Percentiles rank a stretch among this genome's conserved stretches.
Conservation (phyloP, 2,888 invertebrate genomes). For the Apotomis capreana region DNA sequence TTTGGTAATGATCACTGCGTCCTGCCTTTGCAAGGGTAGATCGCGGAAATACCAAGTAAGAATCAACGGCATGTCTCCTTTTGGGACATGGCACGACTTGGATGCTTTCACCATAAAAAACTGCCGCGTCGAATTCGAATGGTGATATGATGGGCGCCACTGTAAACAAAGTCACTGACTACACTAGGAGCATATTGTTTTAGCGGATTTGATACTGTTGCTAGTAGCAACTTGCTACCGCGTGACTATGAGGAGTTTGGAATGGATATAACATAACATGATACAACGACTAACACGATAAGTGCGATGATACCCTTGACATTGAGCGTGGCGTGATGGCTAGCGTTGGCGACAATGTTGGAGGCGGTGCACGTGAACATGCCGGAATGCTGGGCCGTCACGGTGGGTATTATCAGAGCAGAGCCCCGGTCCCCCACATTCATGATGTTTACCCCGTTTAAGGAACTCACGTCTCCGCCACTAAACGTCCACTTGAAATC, state of each 20-base stretch:
- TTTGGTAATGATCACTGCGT: slow-evolving; percentile 80
- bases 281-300: slow-evolving; percentile 41
- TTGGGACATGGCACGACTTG: slow-evolving; percentile 83
- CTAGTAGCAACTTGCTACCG: not conserved
- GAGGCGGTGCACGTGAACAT: slow-evolving; percentile 87
- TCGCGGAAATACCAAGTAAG: slow-evolving; percentile 88
- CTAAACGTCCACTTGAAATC: slow-evolving; percentile 90
- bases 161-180: slow-evolving; percentile 60
- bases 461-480: slow-evolving; percentile 82
- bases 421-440: slow-evolving; percentile 86
- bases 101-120: slow-evolving; percentile 84
- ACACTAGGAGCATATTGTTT: slow-evolving; percentile 13
- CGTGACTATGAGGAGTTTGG: slow-evolving; percentile 1
- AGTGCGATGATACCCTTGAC: slow-evolving; percentile 84
- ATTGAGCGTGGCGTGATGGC: slow-evolving; percentile 84
- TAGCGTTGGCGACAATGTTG: slow-evolving; percentile 85
- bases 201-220: not conserved
- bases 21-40: slow-evolving; percentile 68
- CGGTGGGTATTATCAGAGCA: slow-evolving; percentile 87
- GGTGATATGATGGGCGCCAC: slow-evolving; percentile 84
- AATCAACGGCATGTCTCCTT: slow-evolving; percentile 88
- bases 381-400: slow-evolving; percentile 87
- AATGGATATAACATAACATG: slow-evolving; percentile 15
- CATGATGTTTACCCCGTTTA: slow-evolving; percentile 85
- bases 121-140: slow-evolving; percentile 83